Percentiles rank a stretch among this genome's conserved stretches.
phyloP scores from a whole-genome alignment of 2,113 vertebrate genomes.

The Tretioscincus oriximinensis region DNA sequence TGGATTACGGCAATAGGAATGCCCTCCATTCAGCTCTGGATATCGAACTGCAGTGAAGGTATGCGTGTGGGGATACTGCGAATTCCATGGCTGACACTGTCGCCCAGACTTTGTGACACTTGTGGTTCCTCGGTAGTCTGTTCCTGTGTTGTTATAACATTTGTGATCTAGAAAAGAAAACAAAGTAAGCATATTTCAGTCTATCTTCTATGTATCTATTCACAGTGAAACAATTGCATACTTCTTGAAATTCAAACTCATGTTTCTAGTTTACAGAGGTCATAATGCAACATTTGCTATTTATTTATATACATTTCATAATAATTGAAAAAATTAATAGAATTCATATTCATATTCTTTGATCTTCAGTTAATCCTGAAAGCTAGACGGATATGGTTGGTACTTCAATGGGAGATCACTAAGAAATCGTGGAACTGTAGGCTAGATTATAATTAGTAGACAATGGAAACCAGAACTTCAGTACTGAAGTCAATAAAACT shows the following conservation, averaged over 20 bases:
- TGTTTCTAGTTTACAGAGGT: conserved; percentile 24
- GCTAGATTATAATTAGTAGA: no score
- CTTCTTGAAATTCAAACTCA: conserved; percentile 16
- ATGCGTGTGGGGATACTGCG: conserved; percentile 96
- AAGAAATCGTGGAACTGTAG: no score
- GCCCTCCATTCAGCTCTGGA: conserved; percentile 91
- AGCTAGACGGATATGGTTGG: no score
- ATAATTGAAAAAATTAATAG: no score
- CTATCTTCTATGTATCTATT: background rate
- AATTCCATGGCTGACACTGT: conserved; percentile 99
- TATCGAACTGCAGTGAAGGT: conserved; percentile 87
- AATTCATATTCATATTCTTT: no score
- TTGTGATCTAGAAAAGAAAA: conserved; percentile 83
- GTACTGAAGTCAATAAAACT: no score
- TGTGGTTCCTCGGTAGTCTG: conserved; percentile 91
- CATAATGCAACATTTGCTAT: conserved; percentile 22
- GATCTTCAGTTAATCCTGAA: no score
- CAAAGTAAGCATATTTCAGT: fast-evolving
- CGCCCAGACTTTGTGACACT: conserved; percentile 90
- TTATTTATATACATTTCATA: conserved; percentile 9
- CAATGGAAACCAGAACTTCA: no score
- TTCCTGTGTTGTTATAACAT: conserved; percentile 91
- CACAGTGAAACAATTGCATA: background rate
- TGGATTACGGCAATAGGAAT: conserved; percentile 97
- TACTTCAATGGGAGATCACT: no score